Base-by-base conservation (phyloP, 2,797 vertebrate genomes). In the Crocodylus rhombifer region DNA sequence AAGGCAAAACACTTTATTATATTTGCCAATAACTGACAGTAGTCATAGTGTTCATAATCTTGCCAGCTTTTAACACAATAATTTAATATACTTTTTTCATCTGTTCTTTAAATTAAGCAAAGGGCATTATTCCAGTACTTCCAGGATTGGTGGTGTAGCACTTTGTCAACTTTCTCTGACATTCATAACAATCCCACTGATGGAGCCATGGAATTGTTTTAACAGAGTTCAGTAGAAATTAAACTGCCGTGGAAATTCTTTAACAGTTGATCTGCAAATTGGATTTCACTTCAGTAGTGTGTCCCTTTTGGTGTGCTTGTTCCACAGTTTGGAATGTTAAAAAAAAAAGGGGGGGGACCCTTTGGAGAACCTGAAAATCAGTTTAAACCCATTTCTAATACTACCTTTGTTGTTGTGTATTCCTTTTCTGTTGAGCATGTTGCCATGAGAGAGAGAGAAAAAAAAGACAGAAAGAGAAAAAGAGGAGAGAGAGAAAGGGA, bases 101-200 rank as follows among this genome's bases (percentile, higher is more conserved):
- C 93, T 96, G 96, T 84, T 95, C 86, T 95, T 97, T 91, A 83
- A 91, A 89, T 96, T 96, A 95, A 92, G 56, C 74, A 77, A 91
- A 75, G 60, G 76, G 86, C 56, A 86, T 92, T 92, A 90, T 93
- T 92, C 80, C 82, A 80, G 85, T 10, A 55, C 76, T 95, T 94
- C 74, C 30, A 51, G 95, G 92, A 96, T 90, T 85, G 85, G 94
- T 96, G 87, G 87, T 86, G 67, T 80, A 93, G 91, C 84, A 84
- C 91, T 96, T 95, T 93, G 92, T 96, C 76, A 90, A 3, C 63
- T 95, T 95, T 87, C 86, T 96, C 84, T 88, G 89, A 93, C 95
- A 58, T 77, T 92, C 84, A 81, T 87, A 94, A 83, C 77, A 86
- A 78, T 92, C 58, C 83, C 63, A 60, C 80, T 93, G 82, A 88